Conservation (phyloP, 2,888 invertebrate species). For the Drosophila sordidapex region DNA sequence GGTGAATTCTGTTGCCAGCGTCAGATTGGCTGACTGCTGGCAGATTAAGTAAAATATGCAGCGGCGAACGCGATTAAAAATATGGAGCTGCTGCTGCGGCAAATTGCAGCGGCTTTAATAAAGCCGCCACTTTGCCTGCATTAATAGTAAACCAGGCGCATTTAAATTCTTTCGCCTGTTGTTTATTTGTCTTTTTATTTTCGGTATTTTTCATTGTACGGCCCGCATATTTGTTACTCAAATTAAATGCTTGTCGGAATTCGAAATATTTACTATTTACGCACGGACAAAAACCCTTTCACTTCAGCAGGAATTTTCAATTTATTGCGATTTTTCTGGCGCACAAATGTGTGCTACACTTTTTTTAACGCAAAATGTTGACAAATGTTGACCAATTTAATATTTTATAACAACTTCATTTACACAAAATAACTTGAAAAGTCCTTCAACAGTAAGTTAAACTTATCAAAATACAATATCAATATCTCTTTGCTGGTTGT, state of each 20-base stretch:
- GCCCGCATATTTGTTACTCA: conserved; percentile 1
- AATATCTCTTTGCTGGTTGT: neutral
- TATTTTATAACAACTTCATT: neutral
- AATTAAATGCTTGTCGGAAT: conserved; percentile 32
- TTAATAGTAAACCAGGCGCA: conserved; percentile 21
- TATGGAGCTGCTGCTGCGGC: conserved; percentile 29
- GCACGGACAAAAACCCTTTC: conserved; percentile 22
- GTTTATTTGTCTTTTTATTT: neutral
- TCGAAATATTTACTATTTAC: conserved; percentile 57
- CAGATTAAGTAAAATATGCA: conserved; percentile 58
- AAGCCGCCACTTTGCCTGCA: conserved; percentile 52
- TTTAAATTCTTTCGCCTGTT: neutral
- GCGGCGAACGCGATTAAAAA: conserved; percentile 50
- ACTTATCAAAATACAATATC: neutral
- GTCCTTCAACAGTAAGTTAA: no score
- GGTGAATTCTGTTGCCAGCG: conserved; percentile 60
- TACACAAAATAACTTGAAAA: neutral
- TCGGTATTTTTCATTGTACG: conserved; percentile 14
- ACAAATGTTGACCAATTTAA: neutral
- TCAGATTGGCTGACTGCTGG: conserved; percentile 36
- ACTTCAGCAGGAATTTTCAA: conserved; percentile 7
- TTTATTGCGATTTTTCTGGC: conserved; percentile 1
- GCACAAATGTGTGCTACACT: conserved; percentile 41
- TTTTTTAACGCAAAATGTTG: neutral
- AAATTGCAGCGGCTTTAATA: conserved; percentile 50